Base-by-base conservation (phyloP, 1,140 invertebrate genomes). In the Drosophila teissieri region DNA sequence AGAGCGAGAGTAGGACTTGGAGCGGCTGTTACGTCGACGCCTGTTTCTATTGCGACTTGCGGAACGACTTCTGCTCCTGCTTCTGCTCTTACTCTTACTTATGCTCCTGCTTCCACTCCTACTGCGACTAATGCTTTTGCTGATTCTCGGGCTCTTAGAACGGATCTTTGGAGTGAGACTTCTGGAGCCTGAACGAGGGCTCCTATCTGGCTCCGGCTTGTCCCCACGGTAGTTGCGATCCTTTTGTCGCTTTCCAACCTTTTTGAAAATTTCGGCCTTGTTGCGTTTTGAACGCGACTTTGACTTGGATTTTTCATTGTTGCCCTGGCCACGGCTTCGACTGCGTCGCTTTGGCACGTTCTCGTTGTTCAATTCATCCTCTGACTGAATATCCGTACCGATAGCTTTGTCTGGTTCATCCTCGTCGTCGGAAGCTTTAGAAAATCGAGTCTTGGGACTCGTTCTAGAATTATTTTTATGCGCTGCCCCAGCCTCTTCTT, bases 221-320 rank as follows among this genome's bases (percentile, higher is more conserved):
- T 96, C 95, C 44, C 96, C 96, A 1, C 97, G 93, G 83, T 97
- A 98, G 80, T 96, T 97, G 55, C 97, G 93, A 70, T 96, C 96
- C 86, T 97, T 97, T 6, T 95, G 95, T 73, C 93, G 95, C 83
- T 96, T 97, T 10, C 96, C 96, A 1, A 96, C 92, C 91, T 97
- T 97, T 78, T 97, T 97, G 93, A 97, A 98, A 0, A 94, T 92
- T 27, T 95, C 92, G 51, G 93, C 92, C 17, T 80, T 79, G 10
- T 64, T 53, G 24, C 80, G 89, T 61, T 92, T 93, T 2, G 55
- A 52, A 34, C 74, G 75, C 5, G 68, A 51, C 37, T 80, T 84
- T 2, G 80, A 63, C 54, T 80, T 89, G 4, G 60, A 34, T 31
- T 42, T 55, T 12, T 14, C 42, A 15, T 48, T 22, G 31, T 19